Evolutionary conservation across 2,113 vertebrate species (phyloP).

Genomic region (Zosterops borbonicus): DNA sequence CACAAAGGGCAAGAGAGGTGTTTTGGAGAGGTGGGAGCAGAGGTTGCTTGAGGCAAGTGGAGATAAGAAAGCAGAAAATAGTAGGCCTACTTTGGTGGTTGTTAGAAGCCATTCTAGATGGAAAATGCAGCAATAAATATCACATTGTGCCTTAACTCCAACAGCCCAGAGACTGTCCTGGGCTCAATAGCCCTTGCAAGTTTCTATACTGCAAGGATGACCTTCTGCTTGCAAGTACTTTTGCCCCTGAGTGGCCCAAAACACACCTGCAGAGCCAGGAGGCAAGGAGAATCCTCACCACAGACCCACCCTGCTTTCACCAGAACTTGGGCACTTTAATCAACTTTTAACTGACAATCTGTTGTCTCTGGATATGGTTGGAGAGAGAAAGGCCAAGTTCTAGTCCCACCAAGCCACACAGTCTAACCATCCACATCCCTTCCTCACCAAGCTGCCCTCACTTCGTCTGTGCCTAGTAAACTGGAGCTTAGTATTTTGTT

Average conservation of each 20-base stretch:
- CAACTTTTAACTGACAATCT: background rate
- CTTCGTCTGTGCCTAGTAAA: rapidly evolving
- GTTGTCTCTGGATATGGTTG: background rate
- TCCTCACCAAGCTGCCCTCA: background rate
- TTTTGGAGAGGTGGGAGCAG: background rate
- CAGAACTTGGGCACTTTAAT: background rate
- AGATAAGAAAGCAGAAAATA: background rate
- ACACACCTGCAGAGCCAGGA: background rate
- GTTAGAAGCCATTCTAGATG: background rate
- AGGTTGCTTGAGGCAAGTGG: background rate
- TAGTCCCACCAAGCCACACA: too few relatives aligned
- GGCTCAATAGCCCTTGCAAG: background rate
- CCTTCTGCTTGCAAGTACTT: background rate
- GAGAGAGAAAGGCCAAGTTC: background rate
- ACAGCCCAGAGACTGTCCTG: background rate
- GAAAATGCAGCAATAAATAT: background rate
- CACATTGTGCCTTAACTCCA: background rate
- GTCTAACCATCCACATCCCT: background rate
- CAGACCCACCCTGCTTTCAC: background rate
- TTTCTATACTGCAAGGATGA: background rate
- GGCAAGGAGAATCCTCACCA: background rate
- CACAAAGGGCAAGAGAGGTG: background rate
- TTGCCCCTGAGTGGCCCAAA: background rate
- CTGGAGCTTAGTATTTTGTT: background rate
- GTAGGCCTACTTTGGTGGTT: background rate